These are phyloP conservation scores for Hipparchia sbordonii DNA, from an alignment of 2,888 invertebrate genomes.

Conservation along the genomic window DNA sequence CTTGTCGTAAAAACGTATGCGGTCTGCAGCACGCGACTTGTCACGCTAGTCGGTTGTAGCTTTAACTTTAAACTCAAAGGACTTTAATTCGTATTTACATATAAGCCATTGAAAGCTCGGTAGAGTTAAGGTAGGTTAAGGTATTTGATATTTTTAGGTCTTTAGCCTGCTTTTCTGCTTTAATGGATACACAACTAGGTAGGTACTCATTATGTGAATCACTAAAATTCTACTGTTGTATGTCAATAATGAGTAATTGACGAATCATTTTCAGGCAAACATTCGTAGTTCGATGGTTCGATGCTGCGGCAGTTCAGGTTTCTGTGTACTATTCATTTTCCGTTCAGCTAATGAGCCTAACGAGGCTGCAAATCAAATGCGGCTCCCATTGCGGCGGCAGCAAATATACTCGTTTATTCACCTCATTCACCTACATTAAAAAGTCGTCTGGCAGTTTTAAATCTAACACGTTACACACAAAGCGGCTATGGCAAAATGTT, in stretches of 20 bases:
- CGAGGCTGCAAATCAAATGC: conserved; percentile 1
- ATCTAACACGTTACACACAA: not conserved
- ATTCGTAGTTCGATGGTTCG: not conserved
- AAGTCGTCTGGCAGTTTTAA: not conserved
- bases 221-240: no score
- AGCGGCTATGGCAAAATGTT: conserved; percentile 4
- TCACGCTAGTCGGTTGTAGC: no score
- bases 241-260: no score
- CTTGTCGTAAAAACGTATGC: no score
- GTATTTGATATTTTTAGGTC: not conserved
- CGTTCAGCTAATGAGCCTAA: conserved; percentile 6
- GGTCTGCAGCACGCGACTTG: no score
- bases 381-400: not conserved
- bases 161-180: not conserved
- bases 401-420: conserved; percentile 3
- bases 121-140: not conserved
- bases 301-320: conserved; percentile 1
- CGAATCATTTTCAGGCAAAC: not conserved
- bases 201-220: no score
- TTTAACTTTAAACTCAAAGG: not conserved
- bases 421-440: not conserved
- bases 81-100: not conserved
- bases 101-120: not conserved
- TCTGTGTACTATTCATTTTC: not conserved
- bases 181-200: no score